phyloP scores from a whole-genome alignment of 2,113 vertebrate genomes.

The Gallinago undulata region DNA sequence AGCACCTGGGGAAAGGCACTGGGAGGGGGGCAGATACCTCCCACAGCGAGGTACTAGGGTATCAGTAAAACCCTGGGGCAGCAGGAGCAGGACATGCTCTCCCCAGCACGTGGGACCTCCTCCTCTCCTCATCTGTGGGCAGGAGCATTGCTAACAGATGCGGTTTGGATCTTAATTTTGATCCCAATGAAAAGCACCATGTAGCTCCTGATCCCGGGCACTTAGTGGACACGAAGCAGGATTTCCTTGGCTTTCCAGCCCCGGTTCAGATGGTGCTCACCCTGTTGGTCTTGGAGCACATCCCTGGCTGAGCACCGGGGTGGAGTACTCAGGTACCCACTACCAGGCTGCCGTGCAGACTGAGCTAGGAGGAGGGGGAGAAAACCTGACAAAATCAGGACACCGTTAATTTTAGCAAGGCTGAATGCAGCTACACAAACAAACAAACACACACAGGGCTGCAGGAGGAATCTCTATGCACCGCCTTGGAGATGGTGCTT shows the following conservation, averaged over 20 bases:
- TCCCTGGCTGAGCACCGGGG: background rate
- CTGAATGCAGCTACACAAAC: background rate
- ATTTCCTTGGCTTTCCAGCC: background rate
- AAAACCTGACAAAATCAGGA: background rate
- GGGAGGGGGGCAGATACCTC: background rate
- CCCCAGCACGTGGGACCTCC: rapidly evolving
- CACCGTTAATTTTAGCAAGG: background rate
- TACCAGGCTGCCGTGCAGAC: background rate
- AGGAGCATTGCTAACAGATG: background rate
- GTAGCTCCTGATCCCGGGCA: background rate
- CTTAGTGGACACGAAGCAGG: background rate
- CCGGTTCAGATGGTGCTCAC: background rate
- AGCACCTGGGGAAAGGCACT: background rate
- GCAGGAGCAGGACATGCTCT: background rate
- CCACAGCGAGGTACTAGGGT: background rate
- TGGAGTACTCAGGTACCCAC: rapidly evolving
- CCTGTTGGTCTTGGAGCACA: background rate
- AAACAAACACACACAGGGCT: background rate
- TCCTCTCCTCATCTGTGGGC: background rate
- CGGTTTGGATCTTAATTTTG: background rate
- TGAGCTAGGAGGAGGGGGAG: background rate
- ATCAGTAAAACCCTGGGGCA: background rate
- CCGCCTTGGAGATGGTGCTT: background rate
- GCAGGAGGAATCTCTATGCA: background rate
- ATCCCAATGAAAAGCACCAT: background rate